Evolutionary conservation across 1,140 invertebrate species (phyloP).

Genomic region (Tetranychus urticae): DNA sequence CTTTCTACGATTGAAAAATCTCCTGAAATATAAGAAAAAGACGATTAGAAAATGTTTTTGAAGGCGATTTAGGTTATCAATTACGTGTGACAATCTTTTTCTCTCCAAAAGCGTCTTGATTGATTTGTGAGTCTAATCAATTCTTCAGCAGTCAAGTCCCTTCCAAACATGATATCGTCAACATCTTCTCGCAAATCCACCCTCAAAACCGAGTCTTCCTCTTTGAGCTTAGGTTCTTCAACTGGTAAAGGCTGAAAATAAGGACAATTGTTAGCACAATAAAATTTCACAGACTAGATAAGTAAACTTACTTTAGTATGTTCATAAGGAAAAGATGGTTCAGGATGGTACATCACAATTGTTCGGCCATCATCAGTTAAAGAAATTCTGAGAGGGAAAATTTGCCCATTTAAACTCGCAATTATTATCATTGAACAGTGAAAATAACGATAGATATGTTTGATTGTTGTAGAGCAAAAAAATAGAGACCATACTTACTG

Average conservation of each 20-base stretch:
- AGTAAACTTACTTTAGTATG: constrained; percentile 27
- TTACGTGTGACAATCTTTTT: not conserved
- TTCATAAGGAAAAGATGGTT: constrained; percentile 56
- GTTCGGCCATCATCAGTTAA: constrained; percentile 40
- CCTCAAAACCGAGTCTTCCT: constrained; percentile 30
- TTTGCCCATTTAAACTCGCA: too few relatives aligned
- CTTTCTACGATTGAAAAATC: not conserved
- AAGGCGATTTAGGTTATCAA: not conserved
- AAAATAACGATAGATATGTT: too few relatives aligned
- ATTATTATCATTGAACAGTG: too few relatives aligned
- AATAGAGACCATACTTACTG: not conserved
- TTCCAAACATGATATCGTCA: not conserved
- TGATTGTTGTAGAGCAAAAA: not conserved
- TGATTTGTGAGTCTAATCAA: constrained; percentile 47
- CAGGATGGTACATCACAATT: constrained; percentile 63
- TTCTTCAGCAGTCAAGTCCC: constrained; percentile 23
- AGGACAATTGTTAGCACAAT: not conserved
- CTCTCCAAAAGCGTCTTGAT: constrained; percentile 46
- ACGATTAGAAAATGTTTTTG: not conserved
- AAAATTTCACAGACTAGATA: not conserved
- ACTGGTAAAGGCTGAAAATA: constrained; percentile 7
- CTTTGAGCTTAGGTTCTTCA: constrained; percentile 7
- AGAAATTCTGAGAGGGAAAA: not conserved
- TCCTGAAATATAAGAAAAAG: not conserved
- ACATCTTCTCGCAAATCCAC: constrained; percentile 30